Evolutionary conservation across 2,888 invertebrate genomes (phyloP).

Genomic region (Sacculina carcini): DNA sequence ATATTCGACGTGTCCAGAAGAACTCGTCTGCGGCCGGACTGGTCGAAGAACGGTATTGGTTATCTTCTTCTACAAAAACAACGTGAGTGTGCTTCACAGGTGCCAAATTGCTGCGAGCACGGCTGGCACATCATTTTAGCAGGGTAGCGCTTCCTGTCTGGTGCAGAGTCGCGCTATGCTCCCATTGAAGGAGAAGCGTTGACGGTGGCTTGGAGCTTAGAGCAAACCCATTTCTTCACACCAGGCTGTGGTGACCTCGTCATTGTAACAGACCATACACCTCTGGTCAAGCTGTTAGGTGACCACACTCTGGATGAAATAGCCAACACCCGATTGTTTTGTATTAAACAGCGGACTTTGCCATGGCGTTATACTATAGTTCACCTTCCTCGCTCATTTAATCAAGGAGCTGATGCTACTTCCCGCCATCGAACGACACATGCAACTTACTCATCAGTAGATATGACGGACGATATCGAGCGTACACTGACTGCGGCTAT

Average conservation of each 20-base stretch:
- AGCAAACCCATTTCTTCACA: not conserved
- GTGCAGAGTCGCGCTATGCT: not conserved
- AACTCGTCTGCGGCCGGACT: not conserved
- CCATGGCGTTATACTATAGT: not conserved
- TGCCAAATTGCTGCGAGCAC: not conserved
- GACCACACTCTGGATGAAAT: too few species aligned
- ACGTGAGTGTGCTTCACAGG: not conserved
- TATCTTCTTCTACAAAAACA: conserved; percentile 1
- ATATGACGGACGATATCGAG: not conserved
- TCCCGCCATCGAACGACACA: not conserved
- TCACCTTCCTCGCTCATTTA: not conserved
- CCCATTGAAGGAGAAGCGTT: too few species aligned
- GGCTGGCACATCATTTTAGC: too few species aligned
- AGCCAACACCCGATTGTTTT: too few species aligned
- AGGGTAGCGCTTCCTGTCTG: not conserved
- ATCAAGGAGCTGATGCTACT: conserved; percentile 3
- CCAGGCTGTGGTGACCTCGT: too few species aligned
- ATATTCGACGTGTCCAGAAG: not conserved
- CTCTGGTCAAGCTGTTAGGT: too few species aligned
- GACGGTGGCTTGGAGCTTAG: too few species aligned
- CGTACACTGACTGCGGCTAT: not conserved
- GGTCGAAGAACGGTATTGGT: not conserved
- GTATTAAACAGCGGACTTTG: too few species aligned
- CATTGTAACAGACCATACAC: too few species aligned
- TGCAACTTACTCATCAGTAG: not conserved